Percentiles rank a stretch among this genome's conserved stretches.
Evolutionary conservation across 2,888 invertebrate genomes (phyloP).

Genomic region (Apamea sordens): DNA sequence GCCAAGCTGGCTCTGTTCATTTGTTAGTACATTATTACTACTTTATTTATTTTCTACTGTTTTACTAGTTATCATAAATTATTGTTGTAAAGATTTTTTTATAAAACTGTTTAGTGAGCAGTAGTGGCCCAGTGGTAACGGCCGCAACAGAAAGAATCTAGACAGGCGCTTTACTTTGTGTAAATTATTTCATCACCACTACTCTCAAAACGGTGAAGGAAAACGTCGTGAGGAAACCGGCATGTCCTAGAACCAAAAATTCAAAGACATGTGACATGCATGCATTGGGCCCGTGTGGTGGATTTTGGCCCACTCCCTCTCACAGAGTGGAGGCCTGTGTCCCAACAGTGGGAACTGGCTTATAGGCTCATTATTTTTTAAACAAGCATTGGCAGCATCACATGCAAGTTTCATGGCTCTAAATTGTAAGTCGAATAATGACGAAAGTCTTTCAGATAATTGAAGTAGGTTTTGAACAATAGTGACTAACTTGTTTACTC

Average conservation of each 20-base stretch:
- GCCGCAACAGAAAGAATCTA: too few species aligned
- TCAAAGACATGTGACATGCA: background rate
- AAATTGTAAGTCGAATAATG: background rate
- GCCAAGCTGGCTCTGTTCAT: background rate
- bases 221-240: background rate
- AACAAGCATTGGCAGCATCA: background rate
- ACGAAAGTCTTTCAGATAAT: background rate
- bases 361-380: conserved; percentile 4
- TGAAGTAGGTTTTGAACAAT: background rate
- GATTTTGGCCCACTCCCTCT: background rate
- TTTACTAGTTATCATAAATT: background rate
- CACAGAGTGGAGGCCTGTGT: background rate
- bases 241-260: too few species aligned
- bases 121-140: too few species aligned
- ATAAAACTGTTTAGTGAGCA: background rate
- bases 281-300: background rate
- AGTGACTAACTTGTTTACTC: background rate
- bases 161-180: too few species aligned
- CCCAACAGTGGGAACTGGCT: too few species aligned
- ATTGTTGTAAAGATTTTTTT: background rate
- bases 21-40: background rate
- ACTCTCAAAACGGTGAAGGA: background rate
- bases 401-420: background rate
- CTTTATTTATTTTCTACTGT: background rate
- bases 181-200: background rate